These are phyloP conservation scores for Tribolium madens DNA, from an alignment of 1,140 invertebrate species.

Conservation along the genomic window DNA sequence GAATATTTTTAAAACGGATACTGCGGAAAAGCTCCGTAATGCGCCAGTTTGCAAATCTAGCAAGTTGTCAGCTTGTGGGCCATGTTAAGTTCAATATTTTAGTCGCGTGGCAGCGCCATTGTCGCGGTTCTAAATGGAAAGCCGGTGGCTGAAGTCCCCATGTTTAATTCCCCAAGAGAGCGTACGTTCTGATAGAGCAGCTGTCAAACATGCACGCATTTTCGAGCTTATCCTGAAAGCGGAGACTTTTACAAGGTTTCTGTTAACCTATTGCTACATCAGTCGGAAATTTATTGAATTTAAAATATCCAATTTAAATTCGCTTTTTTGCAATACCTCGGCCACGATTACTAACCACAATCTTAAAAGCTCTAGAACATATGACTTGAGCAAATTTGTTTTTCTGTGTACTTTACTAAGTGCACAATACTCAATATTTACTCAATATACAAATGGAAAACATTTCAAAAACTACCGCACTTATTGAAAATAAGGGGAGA, in stretches of 20 bases:
- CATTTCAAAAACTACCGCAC: background rate
- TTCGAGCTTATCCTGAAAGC: conserved; percentile 42
- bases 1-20: background rate
- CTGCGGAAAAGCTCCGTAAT: conserved; percentile 23
- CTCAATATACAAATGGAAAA: background rate
- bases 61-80: conserved; percentile 43
- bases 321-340: conserved; percentile 12
- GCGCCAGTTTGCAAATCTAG: conserved; percentile 40
- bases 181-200: conserved; percentile 55
- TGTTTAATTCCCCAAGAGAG: conserved; percentile 56
- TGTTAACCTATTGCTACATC: conserved; percentile 41
- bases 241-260: conserved; percentile 42
- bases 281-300: conserved; percentile 43
- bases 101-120: conserved; percentile 41
- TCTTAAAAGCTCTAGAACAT: background rate
- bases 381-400: background rate
- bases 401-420: background rate
- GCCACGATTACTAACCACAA: background rate
- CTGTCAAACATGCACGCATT: conserved; percentile 56
- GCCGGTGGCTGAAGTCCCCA: conserved; percentile 36
- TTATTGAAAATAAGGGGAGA: background rate
- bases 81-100: conserved; percentile 44
- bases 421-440: background rate
- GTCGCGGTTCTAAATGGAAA: conserved; percentile 50
- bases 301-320: conserved; percentile 46